Base-by-base conservation (phyloP, 2,888 invertebrate genomes). In the Nebria brevicollis region DNA sequence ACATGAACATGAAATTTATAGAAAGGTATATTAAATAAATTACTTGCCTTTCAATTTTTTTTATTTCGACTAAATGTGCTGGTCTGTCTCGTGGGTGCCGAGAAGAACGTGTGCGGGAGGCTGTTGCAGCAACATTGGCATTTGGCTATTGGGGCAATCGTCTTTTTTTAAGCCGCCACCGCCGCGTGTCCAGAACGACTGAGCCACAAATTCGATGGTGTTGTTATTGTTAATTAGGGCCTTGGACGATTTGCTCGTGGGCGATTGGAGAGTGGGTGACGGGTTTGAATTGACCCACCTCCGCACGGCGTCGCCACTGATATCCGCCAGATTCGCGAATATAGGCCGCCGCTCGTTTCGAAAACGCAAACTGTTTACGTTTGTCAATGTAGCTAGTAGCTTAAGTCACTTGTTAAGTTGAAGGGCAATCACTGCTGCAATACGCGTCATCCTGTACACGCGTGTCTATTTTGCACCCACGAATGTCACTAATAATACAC, bases 121-220 rank as follows among this genome's bases (percentile, higher is more conserved):
- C 87, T 91, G 91, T 85, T 92, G 92, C 88, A 93, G 91, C 86
- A 91, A 86, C 92, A 92, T 93, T 89, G 93, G 93, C 91, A 93
- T 92, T 7, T 13, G 20, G 20, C 20, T 54, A 54, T 34, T 34
- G 2, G 7, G 8, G 54, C 11, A 7, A 87, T 91, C 91, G 84
- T 84, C 85, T 84, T 88, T 82, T 81, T 84, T 81, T 75, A 85
- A 34, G 70, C 26, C 20, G 20, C 20, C 20, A 1, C 20, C 20
- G 20, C 20, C 15, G 54, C 54, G 83, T 76, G 84, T 85, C 86
- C 87, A 88, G 84, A 87, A 88, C 72, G 86, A 85, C 77, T 87
- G 87, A 66, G 85, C 82, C 84, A 84, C 82, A 90, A 89, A 90
- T 84, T 91, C 91, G 83, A 91, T 91, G 64, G 90, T 91, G 86